phyloP scores from a whole-genome alignment of 2,113 vertebrate species.

The Pardalotus punctatus region DNA sequence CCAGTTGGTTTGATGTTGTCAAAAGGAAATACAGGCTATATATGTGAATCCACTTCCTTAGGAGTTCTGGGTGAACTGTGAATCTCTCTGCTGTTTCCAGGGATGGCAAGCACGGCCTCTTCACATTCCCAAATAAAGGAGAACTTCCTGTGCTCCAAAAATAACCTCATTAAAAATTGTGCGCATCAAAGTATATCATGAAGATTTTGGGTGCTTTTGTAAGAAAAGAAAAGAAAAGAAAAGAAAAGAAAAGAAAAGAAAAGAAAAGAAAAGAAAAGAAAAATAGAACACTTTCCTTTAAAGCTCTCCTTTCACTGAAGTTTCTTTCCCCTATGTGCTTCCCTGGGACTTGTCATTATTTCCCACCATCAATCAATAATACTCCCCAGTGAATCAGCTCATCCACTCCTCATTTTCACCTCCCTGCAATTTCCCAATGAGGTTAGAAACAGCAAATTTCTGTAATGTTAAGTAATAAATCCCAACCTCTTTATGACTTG shows the following conservation, averaged over 20 bases:
- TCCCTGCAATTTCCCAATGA: background rate
- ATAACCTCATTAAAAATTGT: background rate
- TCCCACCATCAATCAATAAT: background rate
- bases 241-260: background rate
- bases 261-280: rapidly evolving
- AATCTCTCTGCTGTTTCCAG: background rate
- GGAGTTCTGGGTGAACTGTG: background rate
- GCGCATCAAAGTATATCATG: background rate
- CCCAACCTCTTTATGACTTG: background rate
- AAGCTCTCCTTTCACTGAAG: background rate
- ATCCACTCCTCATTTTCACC: background rate
- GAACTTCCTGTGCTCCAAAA: background rate
- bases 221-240: background rate
- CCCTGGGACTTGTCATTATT: background rate
- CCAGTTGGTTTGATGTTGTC: background rate
- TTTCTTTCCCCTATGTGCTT: background rate
- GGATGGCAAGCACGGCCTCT: background rate
- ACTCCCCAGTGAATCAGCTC: background rate
- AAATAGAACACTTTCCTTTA: background rate
- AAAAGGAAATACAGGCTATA: background rate
- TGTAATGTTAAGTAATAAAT: slow-evolving; percentile 8
- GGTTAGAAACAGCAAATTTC: slow-evolving; percentile 13
- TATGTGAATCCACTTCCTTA: background rate
- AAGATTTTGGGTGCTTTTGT: background rate
- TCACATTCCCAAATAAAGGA: background rate